Conservation (phyloP, 2,888 invertebrate genomes). For the Aphodius granarius region DNA sequence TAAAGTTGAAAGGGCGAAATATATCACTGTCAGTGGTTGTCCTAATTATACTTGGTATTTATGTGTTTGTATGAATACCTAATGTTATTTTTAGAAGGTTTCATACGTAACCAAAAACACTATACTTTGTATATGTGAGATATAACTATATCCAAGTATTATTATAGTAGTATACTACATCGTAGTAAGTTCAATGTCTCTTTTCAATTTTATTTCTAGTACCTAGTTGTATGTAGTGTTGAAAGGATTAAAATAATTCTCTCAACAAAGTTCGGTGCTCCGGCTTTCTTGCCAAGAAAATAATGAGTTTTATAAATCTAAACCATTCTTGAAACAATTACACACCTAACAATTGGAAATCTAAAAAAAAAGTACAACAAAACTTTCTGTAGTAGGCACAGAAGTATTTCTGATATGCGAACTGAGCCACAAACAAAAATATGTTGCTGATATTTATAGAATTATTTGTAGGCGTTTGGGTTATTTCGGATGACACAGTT, state of each 20-base stretch:
- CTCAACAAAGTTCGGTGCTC: background rate
- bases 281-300: background rate
- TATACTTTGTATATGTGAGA: background rate
- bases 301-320: background rate
- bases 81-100: no score
- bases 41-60: background rate
- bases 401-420: no score
- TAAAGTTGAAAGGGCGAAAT: background rate
- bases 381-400: no score
- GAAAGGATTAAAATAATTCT: background rate
- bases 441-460: background rate
- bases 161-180: no score
- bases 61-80: no score
- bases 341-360: no score
- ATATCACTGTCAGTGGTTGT: background rate
- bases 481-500: constrained; percentile 12
- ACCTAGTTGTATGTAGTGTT: no score
- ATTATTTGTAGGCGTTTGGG: background rate
- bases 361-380: no score
- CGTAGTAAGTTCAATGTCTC: background rate
- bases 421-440: background rate
- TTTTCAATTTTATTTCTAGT: no score
- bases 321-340: no score
- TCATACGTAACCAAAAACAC: background rate
- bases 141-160: background rate